Evolutionary conservation across 2,888 invertebrate genomes (phyloP).

Genomic region (Galerucella pusilla): DNA sequence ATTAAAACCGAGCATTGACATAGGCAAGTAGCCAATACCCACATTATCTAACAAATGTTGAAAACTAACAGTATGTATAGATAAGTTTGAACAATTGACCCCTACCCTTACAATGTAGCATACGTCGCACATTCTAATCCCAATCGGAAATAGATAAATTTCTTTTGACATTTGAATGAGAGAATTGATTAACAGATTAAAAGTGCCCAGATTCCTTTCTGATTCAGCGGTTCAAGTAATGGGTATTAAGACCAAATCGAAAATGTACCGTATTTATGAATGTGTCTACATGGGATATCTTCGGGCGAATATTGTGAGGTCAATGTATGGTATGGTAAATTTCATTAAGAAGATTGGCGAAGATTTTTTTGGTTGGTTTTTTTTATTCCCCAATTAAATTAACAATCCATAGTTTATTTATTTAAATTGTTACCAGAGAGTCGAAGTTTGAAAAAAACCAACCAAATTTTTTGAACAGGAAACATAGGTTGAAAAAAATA

Average conservation of each 20-base stretch:
- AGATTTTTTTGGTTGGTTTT: too few species aligned
- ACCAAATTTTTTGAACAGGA: too few species aligned
- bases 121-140: background rate
- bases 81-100: background rate
- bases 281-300: background rate
- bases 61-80: background rate
- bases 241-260: background rate
- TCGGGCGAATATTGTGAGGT: conserved; percentile 3
- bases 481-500: too few species aligned
- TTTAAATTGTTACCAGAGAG: too few species aligned
- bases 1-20: background rate
- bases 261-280: background rate
- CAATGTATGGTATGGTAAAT: background rate
- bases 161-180: conserved; percentile 2
- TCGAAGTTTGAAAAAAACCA: too few species aligned
- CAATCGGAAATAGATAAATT: background rate
- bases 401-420: too few species aligned
- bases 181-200: background rate
- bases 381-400: too few species aligned
- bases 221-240: background rate
- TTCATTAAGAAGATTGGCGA: background rate
- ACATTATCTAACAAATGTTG: background rate
- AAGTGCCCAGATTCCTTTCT: background rate
- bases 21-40: background rate
- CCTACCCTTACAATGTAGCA: background rate